These are phyloP conservation scores for Dyspetes luteomarginatus DNA, from an alignment of 2,888 invertebrate species.

Conservation along the genomic window DNA sequence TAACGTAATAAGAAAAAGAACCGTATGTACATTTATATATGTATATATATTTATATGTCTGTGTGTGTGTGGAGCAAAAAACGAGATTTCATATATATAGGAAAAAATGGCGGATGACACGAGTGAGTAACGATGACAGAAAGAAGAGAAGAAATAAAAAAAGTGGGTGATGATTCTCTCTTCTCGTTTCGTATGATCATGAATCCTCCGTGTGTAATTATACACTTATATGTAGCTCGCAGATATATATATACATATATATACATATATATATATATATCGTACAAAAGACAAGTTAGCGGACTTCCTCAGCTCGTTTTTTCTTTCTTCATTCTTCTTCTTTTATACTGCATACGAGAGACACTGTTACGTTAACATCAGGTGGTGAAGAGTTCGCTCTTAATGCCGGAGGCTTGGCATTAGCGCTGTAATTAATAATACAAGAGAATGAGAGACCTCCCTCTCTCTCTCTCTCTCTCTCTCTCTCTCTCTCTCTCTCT, in stretches of 20 bases:
- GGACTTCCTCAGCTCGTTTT: background rate
- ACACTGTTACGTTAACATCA: conserved; percentile 38
- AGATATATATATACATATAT: background rate
- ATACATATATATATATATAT: background rate
- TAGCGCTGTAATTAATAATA: conserved; percentile 55
- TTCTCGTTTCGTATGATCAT: background rate
- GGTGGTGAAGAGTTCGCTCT: conserved; percentile 40
- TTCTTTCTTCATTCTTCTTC: conserved; percentile 14
- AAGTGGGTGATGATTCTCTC: background rate
- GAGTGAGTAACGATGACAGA: conserved; percentile 21
- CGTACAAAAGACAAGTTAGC: conserved; percentile 9
- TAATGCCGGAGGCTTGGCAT: conserved; percentile 35
- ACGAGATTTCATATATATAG: background rate
- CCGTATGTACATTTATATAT: background rate
- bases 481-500: background rate
- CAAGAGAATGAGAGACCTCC: conserved; percentile 5
- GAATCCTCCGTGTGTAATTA: background rate
- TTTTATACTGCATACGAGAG: conserved; percentile 25
- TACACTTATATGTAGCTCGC: background rate
- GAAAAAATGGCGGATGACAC: background rate
- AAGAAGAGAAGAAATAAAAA: background rate
- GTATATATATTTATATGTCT: background rate
- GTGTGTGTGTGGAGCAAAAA: background rate
- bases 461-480: background rate
- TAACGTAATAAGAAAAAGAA: background rate